phyloP scores from a whole-genome alignment of 2,888 invertebrate species.

The Bellardia pandia region DNA sequence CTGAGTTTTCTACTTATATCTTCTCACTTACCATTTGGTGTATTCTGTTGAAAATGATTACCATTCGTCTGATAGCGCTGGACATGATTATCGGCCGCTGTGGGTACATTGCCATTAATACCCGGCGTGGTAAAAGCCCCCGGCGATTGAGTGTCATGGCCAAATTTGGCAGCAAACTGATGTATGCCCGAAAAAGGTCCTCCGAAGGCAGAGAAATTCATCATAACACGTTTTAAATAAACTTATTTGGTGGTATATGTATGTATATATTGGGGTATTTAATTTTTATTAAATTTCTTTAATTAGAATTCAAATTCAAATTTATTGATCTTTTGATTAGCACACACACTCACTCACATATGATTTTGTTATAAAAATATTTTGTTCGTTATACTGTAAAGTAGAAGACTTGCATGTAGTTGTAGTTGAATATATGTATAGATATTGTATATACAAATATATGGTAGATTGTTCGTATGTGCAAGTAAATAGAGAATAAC shows the following conservation, averaged over 20 bases:
- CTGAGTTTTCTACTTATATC: too few relatives aligned
- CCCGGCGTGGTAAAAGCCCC: conserved; percentile 83
- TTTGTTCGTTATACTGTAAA: conserved; percentile 30
- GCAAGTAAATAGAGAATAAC: conserved; percentile 56
- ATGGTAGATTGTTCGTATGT: not conserved
- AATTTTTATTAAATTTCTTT: not conserved
- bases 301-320: conserved; percentile 5
- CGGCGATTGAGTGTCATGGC: conserved; percentile 83
- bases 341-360: conserved; percentile 21
- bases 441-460: not conserved
- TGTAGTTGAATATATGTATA: conserved; percentile 11
- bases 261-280: not conserved
- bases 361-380: conserved; percentile 21
- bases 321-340: conserved; percentile 55
- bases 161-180: conserved; percentile 84
- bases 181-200: conserved; percentile 84
- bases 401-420: conserved; percentile 1
- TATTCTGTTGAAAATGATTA: conserved; percentile 84
- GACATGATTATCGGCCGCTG: conserved; percentile 82
- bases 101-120: conserved; percentile 80
- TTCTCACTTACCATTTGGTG: conserved; percentile 82
- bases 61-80: conserved; percentile 84
- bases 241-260: conserved; percentile 29
- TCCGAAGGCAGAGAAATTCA: conserved; percentile 84
- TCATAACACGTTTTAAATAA: conserved; percentile 79